Base-by-base conservation (phyloP, 64 coral and sea anemone genomes). In the Platygyra sinensis region DNA sequence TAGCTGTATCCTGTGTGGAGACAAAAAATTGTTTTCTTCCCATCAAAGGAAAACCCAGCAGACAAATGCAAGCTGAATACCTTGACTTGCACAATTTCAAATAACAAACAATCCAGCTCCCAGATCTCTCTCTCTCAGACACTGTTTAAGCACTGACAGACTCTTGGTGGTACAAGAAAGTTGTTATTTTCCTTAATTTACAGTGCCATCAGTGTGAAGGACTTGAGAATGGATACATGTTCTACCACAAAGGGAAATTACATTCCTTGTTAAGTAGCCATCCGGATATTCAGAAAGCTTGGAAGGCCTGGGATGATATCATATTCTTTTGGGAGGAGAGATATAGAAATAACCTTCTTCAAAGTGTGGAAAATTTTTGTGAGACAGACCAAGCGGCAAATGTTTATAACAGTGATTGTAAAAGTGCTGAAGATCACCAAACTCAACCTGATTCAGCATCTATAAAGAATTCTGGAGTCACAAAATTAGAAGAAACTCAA, bases 281-380 rank as follows among this genome's bases (percentile, higher is more conserved):
- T 62, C 89, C 79, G 10, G 79, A 83, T 62, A 90, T 90, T 17
- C 27, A 59, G 24, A 54, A 80, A 46, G 69, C 79, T 16, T 46
- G 71, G 76, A 39, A 90, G 31, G 89, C 79, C n/a, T 90, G 89
- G 89, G 79, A 84, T 63, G 69, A 73, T 30, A 73, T 90, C 22
- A 90, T 79, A 8, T 42, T 55, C 8, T 30, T 91, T 49, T 81
- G 79, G 67, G 69, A 83, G 19, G 62, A 85, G 29, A 8, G 19
- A 52, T 20, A 16, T 29, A 55, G 59, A 51, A 27, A 24, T 28
- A 30, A 89, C 32, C 38, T n/a, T 18, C 18, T 24, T 52, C 67
- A 57, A n/a, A 72, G 8, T 63, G 3, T 24, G 14, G 31, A n/a
- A 55, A 20, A 29, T 33, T 49, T n/a, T 20, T 24, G 64, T 7